phyloP scores from a whole-genome alignment of 2,888 invertebrate species.

The Coelinius sp. region DNA sequence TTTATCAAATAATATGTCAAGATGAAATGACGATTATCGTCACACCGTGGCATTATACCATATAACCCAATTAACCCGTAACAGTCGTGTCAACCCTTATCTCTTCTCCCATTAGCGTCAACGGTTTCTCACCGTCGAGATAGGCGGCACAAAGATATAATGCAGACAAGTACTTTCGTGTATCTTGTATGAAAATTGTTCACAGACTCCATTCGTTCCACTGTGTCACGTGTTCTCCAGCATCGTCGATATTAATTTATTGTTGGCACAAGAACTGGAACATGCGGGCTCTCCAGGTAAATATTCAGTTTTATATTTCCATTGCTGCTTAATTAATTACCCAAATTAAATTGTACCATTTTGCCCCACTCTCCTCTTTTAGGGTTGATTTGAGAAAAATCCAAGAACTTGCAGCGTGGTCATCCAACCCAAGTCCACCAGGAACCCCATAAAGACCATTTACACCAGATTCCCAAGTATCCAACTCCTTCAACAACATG shows the following conservation, averaged over 20 bases:
- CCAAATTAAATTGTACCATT: not conserved
- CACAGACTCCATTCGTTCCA: constrained; percentile 25
- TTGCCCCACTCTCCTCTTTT: no score
- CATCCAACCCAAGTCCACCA: not conserved
- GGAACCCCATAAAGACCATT: not conserved
- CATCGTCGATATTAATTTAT: constrained; percentile 45
- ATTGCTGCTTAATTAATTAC: no score
- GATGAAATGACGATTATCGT: constrained; percentile 52
- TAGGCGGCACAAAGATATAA: constrained; percentile 17
- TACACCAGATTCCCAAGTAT: not conserved
- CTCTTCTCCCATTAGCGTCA: constrained; percentile 54
- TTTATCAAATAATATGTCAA: constrained; percentile 24
- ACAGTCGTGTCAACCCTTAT: constrained; percentile 57
- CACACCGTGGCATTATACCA: constrained; percentile 53
- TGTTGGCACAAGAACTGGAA: not conserved
- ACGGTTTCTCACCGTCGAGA: constrained; percentile 34
- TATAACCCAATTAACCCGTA: constrained; percentile 56
- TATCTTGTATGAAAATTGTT: constrained; percentile 40
- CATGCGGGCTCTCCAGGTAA: not conserved
- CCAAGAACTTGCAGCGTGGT: not conserved
- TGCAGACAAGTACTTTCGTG: constrained; percentile 8
- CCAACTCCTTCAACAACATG: not conserved
- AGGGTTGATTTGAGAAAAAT: no score
- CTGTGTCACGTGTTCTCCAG: not conserved
- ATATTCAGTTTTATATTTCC: no score